These are phyloP conservation scores for Ciconia stormi DNA, from an alignment of 2,113 vertebrate species.

Conservation along the genomic window DNA sequence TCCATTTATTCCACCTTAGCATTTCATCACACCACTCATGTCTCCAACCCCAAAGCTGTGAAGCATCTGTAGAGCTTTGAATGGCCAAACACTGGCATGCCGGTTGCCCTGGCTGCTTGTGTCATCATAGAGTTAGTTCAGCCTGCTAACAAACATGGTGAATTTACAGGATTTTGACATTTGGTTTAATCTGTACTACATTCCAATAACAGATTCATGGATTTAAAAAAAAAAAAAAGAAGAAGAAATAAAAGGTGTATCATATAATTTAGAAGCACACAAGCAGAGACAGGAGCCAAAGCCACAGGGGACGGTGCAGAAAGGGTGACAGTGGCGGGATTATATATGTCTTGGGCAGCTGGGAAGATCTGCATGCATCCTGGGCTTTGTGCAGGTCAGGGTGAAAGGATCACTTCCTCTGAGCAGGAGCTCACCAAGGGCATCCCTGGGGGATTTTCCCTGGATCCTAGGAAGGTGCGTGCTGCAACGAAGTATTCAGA, in stretches of 20 bases:
- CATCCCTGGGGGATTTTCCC: not conserved
- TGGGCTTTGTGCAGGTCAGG: not conserved
- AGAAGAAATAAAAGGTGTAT: not conserved
- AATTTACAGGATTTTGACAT: not conserved
- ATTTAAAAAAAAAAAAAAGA: not conserved
- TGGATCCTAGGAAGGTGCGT: not conserved
- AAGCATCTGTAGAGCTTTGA: not conserved
- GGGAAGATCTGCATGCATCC: not conserved
- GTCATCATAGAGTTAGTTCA: not conserved
- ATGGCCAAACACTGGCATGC: fast-evolving
- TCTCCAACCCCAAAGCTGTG: not conserved
- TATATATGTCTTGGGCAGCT: not conserved
- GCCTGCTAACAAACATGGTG: not conserved
- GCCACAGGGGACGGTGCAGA: not conserved
- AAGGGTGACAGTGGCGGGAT: too few species aligned
- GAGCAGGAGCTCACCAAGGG: not conserved
- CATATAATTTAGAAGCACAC: not conserved
- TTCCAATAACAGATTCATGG: not conserved
- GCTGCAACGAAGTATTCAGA: not conserved
- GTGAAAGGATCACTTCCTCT: not conserved
- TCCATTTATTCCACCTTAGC: not conserved
- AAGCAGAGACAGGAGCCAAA: not conserved
- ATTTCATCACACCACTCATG: not conserved
- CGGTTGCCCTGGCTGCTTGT: not conserved
- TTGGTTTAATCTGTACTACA: not conserved